Base-by-base conservation (phyloP, 2,888 invertebrate genomes). In the Xanthia togata region DNA sequence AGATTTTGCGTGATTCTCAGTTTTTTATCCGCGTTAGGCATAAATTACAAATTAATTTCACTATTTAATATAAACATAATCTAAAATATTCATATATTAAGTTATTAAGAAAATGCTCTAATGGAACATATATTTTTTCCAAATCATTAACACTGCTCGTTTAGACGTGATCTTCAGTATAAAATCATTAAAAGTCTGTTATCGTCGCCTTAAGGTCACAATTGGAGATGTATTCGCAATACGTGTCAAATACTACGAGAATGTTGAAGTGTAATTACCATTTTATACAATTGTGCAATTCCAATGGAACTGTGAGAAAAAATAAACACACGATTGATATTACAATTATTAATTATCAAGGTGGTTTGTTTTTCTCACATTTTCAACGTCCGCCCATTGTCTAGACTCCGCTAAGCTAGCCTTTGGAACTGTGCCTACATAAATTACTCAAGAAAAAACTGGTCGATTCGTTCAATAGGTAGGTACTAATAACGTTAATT, bases 371-470 rank as follows among this genome's bases (percentile, higher is more conserved):
- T 91, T 92, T 92, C 92, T 93, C 93, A 93, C 93, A 94, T 93
- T 92, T 90, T 89, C 87, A 88, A 93, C 93, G 92, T 94, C 95
- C 96, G 95, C 83, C 92, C 91, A 95, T 96, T 95, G 95, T 95
- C 88, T 91, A 88, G 79, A 67, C 76, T 78, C 67, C 62, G 17
- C 62, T 81, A 23, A 84, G 81, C 63, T 72, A 82, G 83, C 83
- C 88, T 89, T 89, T 88, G 87, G 83, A 89, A 84, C 84, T 86
- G 84, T 87, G 84, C 87, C 86, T 88, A 87, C 88, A 88, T 89
- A 87, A 88, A 87, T 86, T 82, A 85, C 70, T 83, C 63, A 86
- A 85, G 87, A 88, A 91, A 91, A 92, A 92, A 90, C 80, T 86
- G 68, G 78, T 85, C 75, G 87, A 84, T 89, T 83, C 87, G 84